Evolutionary conservation across 2,113 vertebrate genomes (phyloP).

Genomic region (Rhipidura dahli): DNA sequence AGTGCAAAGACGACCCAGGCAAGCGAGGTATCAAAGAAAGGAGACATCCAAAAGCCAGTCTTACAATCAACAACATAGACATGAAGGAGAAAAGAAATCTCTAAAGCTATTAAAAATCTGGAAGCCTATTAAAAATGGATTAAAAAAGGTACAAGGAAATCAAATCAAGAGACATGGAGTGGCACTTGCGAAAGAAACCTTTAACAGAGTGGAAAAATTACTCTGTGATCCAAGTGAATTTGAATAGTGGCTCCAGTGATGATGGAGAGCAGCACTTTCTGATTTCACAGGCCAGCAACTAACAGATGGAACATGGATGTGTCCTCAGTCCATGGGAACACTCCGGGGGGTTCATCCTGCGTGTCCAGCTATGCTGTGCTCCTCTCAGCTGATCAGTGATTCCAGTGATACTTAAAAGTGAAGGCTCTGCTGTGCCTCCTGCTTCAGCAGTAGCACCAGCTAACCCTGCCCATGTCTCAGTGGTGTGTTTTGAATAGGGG

Average conservation of each 20-base stretch:
- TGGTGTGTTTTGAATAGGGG: neutral
- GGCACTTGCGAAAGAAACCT: conserved; percentile 55
- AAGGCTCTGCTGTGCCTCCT: neutral
- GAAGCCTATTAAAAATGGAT: conserved; percentile 69
- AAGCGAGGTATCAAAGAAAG: conserved; percentile 66
- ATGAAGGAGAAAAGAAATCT: conserved; percentile 68
- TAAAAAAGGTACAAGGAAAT: conserved; percentile 70
- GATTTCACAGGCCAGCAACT: neutral
- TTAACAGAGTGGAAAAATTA: conserved; percentile 53
- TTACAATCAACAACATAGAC: conserved; percentile 70
- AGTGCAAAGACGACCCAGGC: conserved; percentile 61
- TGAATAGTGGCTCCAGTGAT: neutral
- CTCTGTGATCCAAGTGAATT: conserved; percentile 45
- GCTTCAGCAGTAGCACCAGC: neutral
- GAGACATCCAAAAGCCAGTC: conserved; percentile 65
- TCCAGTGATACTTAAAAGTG: neutral
- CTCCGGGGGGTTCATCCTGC: neutral
- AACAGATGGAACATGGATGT: neutral
- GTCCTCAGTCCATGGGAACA: neutral
- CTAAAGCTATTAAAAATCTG: conserved; percentile 69
- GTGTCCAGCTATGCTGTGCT: neutral
- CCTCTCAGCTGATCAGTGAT: neutral
- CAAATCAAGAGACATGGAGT: conserved; percentile 70
- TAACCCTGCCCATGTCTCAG: neutral
- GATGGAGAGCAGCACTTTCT: neutral